phyloP scores from a whole-genome alignment of 2,888 invertebrate species.

The Drosophila nigricruria region DNA sequence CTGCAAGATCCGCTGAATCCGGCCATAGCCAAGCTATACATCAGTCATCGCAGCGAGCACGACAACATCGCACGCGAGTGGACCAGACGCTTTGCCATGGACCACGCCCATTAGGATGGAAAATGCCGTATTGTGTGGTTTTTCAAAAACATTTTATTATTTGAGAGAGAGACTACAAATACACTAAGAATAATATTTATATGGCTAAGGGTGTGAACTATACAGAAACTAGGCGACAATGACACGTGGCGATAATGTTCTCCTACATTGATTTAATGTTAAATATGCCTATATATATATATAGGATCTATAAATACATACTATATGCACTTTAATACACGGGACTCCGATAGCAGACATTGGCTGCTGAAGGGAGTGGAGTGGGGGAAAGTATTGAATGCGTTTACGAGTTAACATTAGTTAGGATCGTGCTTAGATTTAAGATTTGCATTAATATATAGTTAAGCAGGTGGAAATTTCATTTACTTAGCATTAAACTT shows the following conservation, averaged over 20 bases:
- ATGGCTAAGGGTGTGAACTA: constrained; percentile 57
- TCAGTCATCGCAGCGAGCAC: neutral
- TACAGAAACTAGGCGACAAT: constrained; percentile 61
- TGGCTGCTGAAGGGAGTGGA: neutral
- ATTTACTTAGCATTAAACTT: constrained; percentile 62
- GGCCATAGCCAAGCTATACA: neutral
- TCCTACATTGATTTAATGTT: constrained; percentile 48
- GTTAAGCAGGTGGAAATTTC: constrained; percentile 73
- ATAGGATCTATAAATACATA: constrained; percentile 23
- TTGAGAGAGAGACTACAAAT: constrained; percentile 48
- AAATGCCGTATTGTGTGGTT: constrained; percentile 39
- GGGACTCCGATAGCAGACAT: constrained; percentile 10
- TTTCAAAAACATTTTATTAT: constrained; percentile 72
- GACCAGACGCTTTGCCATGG: neutral
- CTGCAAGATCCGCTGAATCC: neutral
- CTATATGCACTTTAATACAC: constrained; percentile 62
- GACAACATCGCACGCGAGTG: neutral
- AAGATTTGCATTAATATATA: constrained; percentile 44
- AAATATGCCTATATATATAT: constrained; percentile 23
- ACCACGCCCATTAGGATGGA: neutral
- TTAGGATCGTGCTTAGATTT: constrained; percentile 60
- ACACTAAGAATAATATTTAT: constrained; percentile 43
- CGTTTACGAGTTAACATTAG: constrained; percentile 41
- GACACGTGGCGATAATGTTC: constrained; percentile 59
- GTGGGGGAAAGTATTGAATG: constrained; percentile 16